Conservation (phyloP, 23 tunicate species). For the Corella eumyota region DNA sequence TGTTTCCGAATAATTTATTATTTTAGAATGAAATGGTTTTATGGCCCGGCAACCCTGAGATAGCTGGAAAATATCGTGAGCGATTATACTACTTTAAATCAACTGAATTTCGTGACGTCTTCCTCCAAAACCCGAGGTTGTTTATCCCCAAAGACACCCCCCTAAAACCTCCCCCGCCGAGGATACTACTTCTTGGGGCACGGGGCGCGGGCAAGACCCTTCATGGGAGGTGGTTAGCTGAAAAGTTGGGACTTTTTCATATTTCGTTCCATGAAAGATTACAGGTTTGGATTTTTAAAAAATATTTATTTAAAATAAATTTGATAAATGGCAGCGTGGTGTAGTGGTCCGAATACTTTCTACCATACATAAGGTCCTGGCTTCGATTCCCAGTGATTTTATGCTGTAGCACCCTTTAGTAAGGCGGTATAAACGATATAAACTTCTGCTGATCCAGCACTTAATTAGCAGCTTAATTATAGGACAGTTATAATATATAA, state of each 20-base stretch:
- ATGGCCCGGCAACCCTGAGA: slow-evolving; percentile 91
- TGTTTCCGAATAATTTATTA: no score
- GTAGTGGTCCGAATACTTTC: no score
- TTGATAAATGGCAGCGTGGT: no score
- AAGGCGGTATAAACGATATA: no score
- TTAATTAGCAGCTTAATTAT: no score
- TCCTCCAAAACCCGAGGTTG: slow-evolving; percentile 30
- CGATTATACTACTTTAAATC: slow-evolving; percentile 68
- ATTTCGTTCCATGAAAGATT: slow-evolving; percentile 76
- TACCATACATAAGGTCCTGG: no score
- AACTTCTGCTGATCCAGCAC: no score
- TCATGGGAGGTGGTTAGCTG: slow-evolving; percentile 89
- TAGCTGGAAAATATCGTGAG: slow-evolving; percentile 90
- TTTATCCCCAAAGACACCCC: slow-evolving; percentile 47
- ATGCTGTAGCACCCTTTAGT: no score
- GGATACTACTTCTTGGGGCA: slow-evolving; percentile 70
- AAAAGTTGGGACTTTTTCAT: slow-evolving; percentile 73
- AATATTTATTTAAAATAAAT: no score
- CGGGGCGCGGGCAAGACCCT: slow-evolving; percentile 79
- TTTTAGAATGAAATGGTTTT: slow-evolving; percentile 58
- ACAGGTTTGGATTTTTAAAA: no score
- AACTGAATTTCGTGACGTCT: slow-evolving; percentile 62
- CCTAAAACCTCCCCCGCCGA: slow-evolving; percentile 75
- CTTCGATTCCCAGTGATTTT: no score
- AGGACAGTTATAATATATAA: no score